These are phyloP conservation scores for Aplysina aerophoba DNA, from an alignment of 37 sponge, comb jelly and placozoan species.

Conservation along the genomic window DNA sequence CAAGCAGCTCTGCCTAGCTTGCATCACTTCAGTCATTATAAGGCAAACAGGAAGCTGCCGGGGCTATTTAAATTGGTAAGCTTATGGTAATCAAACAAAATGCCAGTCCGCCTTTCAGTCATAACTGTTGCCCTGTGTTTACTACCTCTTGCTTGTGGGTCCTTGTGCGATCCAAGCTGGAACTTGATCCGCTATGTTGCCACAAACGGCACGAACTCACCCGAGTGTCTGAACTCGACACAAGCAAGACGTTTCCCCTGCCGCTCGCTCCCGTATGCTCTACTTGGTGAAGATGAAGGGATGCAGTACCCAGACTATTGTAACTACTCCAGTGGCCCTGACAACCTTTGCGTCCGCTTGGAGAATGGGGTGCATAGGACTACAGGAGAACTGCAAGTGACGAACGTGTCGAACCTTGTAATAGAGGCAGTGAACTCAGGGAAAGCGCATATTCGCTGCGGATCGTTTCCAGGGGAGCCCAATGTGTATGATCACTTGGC, in stretches of 20 bases:
- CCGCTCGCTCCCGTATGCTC: not conserved
- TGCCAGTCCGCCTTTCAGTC: no score
- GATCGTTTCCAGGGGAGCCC: slow-evolving; percentile 23
- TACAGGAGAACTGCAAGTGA: slow-evolving; percentile 18
- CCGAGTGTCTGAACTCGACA: not conserved
- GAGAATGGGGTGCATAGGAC: slow-evolving; percentile 3
- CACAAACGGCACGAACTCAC: slow-evolving; percentile 4
- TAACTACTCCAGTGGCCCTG: not conserved
- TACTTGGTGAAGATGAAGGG: slow-evolving; percentile 14
- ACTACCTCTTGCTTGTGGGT: no score
- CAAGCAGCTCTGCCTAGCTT: no score
- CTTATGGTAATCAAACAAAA: no score
- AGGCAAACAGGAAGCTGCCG: no score
- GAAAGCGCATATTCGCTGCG: slow-evolving; percentile 50
- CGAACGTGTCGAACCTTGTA: slow-evolving; percentile 19
- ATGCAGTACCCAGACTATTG: not conserved
- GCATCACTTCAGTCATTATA: no score
- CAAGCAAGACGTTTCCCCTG: not conserved
- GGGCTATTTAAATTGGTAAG: no score
- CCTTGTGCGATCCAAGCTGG: no score
- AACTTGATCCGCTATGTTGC: not conserved
- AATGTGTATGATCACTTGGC: slow-evolving; percentile 41
- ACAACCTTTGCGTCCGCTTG: slow-evolving; percentile 21
- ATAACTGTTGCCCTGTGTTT: no score
- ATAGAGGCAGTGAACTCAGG: slow-evolving; percentile 49